phyloP scores from a whole-genome alignment of 1,140 invertebrate species.

The Dreissena polymorpha region DNA sequence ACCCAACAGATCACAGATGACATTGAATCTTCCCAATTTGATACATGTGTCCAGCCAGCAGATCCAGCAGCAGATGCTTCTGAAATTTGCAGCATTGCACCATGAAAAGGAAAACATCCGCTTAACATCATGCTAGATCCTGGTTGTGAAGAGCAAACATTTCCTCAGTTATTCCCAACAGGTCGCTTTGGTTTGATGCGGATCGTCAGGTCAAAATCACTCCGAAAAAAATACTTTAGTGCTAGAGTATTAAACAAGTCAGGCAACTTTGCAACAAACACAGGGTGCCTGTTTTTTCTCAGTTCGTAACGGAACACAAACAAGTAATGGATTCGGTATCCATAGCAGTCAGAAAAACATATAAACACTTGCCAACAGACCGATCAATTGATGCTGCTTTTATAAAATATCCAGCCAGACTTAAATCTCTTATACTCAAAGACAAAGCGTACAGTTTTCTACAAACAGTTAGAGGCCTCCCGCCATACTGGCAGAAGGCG shows the following conservation, averaged over 20 bases:
- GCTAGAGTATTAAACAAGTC: too few species aligned
- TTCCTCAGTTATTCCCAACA: constrained; percentile 1
- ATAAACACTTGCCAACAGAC: constrained; percentile 6
- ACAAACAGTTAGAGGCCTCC: constrained; percentile 3
- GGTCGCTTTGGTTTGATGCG: background rate
- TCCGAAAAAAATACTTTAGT: too few species aligned
- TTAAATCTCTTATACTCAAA: background rate
- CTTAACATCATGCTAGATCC: background rate
- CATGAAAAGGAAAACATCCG: background rate
- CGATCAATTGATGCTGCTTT: constrained; percentile 17
- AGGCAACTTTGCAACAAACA: too few species aligned
- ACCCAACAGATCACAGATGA: background rate
- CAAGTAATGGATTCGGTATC: too few species aligned
- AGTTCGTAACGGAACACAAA: constrained; percentile 20
- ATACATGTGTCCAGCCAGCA: background rate
- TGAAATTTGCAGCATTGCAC: background rate
- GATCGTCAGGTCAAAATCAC: background rate
- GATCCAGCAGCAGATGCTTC: background rate
- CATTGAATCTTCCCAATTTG: background rate
- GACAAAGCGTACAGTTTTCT: constrained; percentile 18
- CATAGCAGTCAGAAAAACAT: too few species aligned
- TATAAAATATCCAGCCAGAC: constrained; percentile 10
- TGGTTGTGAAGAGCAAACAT: background rate
- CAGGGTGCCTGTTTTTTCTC: constrained; percentile 9
- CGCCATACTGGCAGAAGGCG: constrained; percentile 18